Conservation (phyloP, 1,140 invertebrate species). For the Drosophila repleta region DNA sequence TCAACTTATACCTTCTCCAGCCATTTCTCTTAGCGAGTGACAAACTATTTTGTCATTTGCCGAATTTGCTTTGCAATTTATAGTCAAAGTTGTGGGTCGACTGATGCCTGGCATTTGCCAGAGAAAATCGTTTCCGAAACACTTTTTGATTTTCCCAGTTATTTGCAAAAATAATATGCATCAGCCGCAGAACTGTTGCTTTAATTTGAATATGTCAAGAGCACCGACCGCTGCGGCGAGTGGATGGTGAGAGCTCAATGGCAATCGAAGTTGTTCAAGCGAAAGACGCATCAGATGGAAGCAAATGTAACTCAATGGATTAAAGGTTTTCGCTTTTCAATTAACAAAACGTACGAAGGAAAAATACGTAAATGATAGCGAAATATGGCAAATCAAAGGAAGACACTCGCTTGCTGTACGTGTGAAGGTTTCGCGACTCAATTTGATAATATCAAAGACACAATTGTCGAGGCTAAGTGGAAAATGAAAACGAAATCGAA, state of each 20-base stretch:
- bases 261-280: conserved; percentile 17
- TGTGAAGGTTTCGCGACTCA: conserved; percentile 60
- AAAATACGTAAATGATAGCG: conserved; percentile 5
- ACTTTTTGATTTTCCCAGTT: background rate
- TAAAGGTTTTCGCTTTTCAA: conserved; percentile 61
- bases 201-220: conserved; percentile 21
- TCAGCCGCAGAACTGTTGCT: conserved; percentile 3
- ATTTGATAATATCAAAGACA: conserved; percentile 46
- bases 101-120: conserved; percentile 44
- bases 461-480: conserved; percentile 23
- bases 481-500: conserved; percentile 44
- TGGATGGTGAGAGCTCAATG: background rate
- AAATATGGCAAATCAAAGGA: conserved; percentile 46
- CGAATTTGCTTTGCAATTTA: conserved; percentile 65
- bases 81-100: conserved; percentile 55
- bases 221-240: conserved; percentile 1
- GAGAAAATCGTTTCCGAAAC: background rate
- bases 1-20: conserved; percentile 47
- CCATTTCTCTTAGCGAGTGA: conserved; percentile 42
- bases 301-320: conserved; percentile 47
- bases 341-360: conserved; percentile 26
- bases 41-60: conserved; percentile 69
- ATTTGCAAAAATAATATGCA: background rate
- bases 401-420: conserved; percentile 4
- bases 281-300: conserved; percentile 30